Base-by-base conservation (phyloP, 2,888 invertebrate genomes). In the Caenorhabditis imperialis region DNA sequence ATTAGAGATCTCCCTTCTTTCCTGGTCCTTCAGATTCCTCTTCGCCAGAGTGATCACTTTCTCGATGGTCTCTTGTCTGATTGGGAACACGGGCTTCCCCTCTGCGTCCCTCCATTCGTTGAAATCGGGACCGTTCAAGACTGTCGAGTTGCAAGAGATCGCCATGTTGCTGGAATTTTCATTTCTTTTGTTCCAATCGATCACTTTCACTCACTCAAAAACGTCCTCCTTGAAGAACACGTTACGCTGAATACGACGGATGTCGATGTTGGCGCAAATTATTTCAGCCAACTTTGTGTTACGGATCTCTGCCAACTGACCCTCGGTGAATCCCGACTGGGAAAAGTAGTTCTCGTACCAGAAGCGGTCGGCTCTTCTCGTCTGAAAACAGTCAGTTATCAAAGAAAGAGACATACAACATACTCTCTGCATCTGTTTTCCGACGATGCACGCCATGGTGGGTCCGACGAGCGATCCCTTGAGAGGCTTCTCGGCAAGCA, bases 291-390 rank as follows among this genome's bases (percentile, higher is more conserved):
- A 35, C n/a, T 69, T 69, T 0, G 78, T 78, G 47, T 81, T 78
- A 23, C 85, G 62, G 58, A 85, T 81, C 37, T 85, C 82, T 35
- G 75, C 53, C 20, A 85, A 48, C 60, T 85, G 85, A n/a, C 37
- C 44, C 63, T 83, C 82, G 6, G 70, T 78, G 63, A 85, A 82
- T 7, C 82, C 79, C 16, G 82, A 82, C 22, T 85, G 82, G 3
- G 81, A 79, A 60, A 88, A 85, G 72, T 84, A 85, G 78, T 88
- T 88, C 55, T 88, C 88, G 71, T 57, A 92, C 89, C 87, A 87
- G 77, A 87, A 87, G 10, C 87, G 84, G 70, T 87, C 87, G 12
- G 84, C 86, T 45, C 81, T 60, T 48, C 79, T 74, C 1, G 84
- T 82, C 75, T 75, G 33, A 16, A 69, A 79, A 18, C 4, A 37